phyloP scores from a whole-genome alignment of 2,888 invertebrate species.

The Rhorus exstirpatorius region DNA sequence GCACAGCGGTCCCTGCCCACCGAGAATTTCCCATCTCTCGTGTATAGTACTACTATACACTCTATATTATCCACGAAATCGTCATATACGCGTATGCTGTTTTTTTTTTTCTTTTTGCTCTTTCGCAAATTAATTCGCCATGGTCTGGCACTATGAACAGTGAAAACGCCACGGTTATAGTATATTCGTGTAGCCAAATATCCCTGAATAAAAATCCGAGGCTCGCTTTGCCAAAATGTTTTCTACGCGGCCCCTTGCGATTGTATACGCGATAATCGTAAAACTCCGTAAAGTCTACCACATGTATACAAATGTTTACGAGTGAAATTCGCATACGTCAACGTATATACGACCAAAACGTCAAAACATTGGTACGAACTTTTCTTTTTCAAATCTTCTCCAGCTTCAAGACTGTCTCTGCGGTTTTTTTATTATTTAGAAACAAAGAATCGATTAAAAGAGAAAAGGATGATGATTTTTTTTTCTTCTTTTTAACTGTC shows the following conservation, averaged over 20 bases:
- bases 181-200: conserved; percentile 7
- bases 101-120: not conserved
- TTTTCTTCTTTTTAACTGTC: not conserved
- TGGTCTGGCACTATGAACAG: conserved; percentile 21
- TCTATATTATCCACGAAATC: not conserved
- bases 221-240: conserved; percentile 41
- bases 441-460: not conserved
- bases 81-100: not conserved
- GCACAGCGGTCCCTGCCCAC: not conserved
- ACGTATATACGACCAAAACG: not conserved
- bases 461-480: not conserved
- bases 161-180: not conserved
- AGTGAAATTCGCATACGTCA: conserved; percentile 4
- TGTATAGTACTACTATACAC: not conserved
- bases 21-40: conserved; percentile 21
- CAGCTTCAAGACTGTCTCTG: not conserved
- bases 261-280: conserved; percentile 10
- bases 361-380: not conserved
- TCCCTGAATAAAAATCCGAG: conserved; percentile 24
- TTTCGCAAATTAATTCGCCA: not conserved
- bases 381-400: not conserved
- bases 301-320: not conserved
- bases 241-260: too few species aligned
- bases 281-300: not conserved
- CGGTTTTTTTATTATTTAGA: not conserved